Conservation (phyloP, 92 coral and sea anemone genomes). For the Micromussa lordhowensis region DNA sequence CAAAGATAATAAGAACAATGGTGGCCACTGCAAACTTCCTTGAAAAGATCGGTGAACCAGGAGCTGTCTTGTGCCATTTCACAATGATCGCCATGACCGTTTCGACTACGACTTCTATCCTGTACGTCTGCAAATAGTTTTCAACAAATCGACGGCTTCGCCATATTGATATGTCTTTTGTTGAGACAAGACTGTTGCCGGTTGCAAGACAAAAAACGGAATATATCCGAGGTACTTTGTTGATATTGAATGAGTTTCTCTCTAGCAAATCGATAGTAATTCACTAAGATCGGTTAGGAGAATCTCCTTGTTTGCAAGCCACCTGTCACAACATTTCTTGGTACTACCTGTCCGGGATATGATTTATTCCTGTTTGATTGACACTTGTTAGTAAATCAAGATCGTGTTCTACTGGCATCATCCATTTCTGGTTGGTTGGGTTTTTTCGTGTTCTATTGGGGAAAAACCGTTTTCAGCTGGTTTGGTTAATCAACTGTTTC, state of each 20-base stretch:
- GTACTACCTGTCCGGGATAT: background rate
- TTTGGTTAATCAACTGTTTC: too few species aligned
- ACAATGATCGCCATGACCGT: background rate
- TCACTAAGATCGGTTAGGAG: background rate
- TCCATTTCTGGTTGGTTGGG: too few species aligned
- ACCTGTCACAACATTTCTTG: background rate
- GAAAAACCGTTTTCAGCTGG: too few species aligned
- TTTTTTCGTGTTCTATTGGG: too few species aligned
- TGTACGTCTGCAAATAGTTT: background rate
- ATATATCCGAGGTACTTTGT: background rate
- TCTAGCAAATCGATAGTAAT: background rate
- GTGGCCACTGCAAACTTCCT: conserved; percentile 9
- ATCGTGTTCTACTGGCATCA: too few species aligned
- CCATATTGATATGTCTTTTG: background rate
- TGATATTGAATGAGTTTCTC: background rate
- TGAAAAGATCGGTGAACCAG: conserved; percentile 1
- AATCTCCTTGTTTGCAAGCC: background rate
- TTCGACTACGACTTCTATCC: background rate
- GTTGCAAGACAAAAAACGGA: background rate
- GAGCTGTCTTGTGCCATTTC: background rate
- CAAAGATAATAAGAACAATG: background rate
- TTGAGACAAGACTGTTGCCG: background rate
- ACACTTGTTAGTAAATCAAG: background rate
- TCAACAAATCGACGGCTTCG: background rate
- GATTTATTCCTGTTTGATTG: background rate